These are phyloP conservation scores for Anoplolepis gracilipes DNA, from an alignment of 1,140 invertebrate genomes.

Conservation along the genomic window DNA sequence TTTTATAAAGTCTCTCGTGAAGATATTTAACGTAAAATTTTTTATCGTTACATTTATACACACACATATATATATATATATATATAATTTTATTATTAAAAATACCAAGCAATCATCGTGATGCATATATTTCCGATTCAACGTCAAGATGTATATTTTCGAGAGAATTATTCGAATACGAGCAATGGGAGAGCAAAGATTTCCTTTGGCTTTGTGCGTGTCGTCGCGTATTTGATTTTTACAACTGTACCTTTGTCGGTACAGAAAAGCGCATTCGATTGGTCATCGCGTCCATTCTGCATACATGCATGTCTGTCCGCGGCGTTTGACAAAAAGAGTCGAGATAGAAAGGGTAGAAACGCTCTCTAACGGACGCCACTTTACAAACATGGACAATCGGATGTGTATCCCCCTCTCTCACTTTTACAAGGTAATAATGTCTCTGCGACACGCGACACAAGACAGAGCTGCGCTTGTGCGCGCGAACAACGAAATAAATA, in stretches of 20 bases:
- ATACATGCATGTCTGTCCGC: constrained; percentile 5
- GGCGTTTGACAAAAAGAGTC: constrained; percentile 51
- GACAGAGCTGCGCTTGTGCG: background rate
- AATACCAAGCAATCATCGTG: background rate
- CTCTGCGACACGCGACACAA: background rate
- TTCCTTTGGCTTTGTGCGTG: constrained; percentile 33
- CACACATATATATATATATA: too few relatives aligned
- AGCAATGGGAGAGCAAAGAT: constrained; percentile 10
- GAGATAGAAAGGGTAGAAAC: background rate
- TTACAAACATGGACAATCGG: constrained; percentile 58
- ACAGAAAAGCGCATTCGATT: constrained; percentile 37
- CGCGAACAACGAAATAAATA: constrained; percentile 42
- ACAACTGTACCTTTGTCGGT: constrained; percentile 30
- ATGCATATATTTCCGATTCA: background rate
- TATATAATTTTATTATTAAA: background rate
- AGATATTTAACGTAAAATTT: constrained; percentile 30
- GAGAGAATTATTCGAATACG: constrained; percentile 16
- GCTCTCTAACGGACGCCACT: constrained; percentile 34
- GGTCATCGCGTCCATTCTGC: constrained; percentile 50
- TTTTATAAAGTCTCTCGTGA: background rate
- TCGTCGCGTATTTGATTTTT: constrained; percentile 44
- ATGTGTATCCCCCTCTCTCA: constrained; percentile 29
- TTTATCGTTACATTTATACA: background rate
- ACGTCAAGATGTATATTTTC: background rate
- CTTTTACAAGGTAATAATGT: constrained; percentile 52